Evolutionary conservation across 1,140 invertebrate species (phyloP).

Genomic region (Centruroides vittatus): DNA sequence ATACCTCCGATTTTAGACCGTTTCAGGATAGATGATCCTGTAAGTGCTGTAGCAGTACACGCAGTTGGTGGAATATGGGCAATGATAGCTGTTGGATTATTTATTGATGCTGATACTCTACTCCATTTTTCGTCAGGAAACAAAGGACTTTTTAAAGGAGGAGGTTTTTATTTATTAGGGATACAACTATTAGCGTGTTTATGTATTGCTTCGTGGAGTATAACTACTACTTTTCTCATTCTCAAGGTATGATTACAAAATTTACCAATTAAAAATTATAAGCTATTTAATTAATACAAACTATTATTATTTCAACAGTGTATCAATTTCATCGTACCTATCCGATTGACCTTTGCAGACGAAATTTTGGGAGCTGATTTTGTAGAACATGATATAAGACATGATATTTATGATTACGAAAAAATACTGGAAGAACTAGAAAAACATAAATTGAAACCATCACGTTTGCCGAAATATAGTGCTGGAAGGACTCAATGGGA

Average conservation of each 20-base stretch:
- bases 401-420: slow-evolving; percentile 24
- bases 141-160: slow-evolving; percentile 47
- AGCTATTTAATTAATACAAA: not conserved
- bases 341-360: slow-evolving; percentile 66
- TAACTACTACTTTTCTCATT: slow-evolving; percentile 46
- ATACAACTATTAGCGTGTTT: slow-evolving; percentile 57
- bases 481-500: slow-evolving; percentile 6
- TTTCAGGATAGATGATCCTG: slow-evolving; percentile 29
- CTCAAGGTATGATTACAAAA: slow-evolving; percentile 26
- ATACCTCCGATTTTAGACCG: slow-evolving; percentile 25
- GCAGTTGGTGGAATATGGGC: slow-evolving; percentile 28
- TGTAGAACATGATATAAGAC: slow-evolving; percentile 62
- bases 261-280: not conserved
- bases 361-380: slow-evolving; percentile 77
- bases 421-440: slow-evolving; percentile 7
- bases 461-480: not conserved
- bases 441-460: not conserved
- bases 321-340: slow-evolving; percentile 59
- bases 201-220: slow-evolving; percentile 55
- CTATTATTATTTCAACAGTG: slow-evolving; percentile 27
- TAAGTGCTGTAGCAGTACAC: slow-evolving; percentile 31
- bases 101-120: slow-evolving; percentile 22
- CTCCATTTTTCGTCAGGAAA: slow-evolving; percentile 11
- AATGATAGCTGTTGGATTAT: slow-evolving; percentile 27
- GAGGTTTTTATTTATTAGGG: slow-evolving; percentile 67